Conservation (phyloP, 2,113 vertebrate species). For the Phocoena sinus region DNA sequence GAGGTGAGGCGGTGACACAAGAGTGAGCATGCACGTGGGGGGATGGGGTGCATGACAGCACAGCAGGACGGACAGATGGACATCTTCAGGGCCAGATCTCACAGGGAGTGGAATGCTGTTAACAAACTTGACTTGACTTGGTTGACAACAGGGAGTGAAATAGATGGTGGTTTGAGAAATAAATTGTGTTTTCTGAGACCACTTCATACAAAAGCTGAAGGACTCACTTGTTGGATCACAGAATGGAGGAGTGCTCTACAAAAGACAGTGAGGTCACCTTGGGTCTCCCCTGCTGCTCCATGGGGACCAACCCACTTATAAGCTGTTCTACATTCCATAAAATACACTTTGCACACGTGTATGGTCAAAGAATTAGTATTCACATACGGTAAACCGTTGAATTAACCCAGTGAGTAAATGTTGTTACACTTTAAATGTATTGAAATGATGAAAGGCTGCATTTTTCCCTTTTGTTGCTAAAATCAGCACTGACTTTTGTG, state of each 20-base stretch:
- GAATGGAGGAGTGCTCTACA: neutral
- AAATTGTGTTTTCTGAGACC: neutral
- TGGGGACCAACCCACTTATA: neutral
- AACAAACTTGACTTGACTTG: neutral
- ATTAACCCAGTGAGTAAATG: neutral
- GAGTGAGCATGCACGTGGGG: rapidly evolving
- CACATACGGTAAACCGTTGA: neutral
- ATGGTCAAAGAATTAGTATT: neutral
- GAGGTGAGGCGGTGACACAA: neutral
- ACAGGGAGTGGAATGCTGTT: neutral
- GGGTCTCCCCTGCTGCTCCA: neutral
- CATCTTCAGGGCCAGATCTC: neutral
- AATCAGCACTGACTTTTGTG: neutral
- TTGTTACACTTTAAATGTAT: neutral
- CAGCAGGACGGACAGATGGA: neutral
- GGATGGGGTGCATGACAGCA: neutral
- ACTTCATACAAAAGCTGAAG: neutral
- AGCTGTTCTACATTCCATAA: neutral
- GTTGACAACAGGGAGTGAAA: neutral
- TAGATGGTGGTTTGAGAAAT: neutral
- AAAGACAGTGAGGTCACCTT: neutral
- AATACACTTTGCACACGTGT: neutral
- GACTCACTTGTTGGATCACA: neutral
- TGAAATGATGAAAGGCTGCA: neutral
- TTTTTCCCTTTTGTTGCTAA: neutral